Base-by-base conservation (phyloP, 2,113 vertebrate species). In the Candoia aspera region DNA sequence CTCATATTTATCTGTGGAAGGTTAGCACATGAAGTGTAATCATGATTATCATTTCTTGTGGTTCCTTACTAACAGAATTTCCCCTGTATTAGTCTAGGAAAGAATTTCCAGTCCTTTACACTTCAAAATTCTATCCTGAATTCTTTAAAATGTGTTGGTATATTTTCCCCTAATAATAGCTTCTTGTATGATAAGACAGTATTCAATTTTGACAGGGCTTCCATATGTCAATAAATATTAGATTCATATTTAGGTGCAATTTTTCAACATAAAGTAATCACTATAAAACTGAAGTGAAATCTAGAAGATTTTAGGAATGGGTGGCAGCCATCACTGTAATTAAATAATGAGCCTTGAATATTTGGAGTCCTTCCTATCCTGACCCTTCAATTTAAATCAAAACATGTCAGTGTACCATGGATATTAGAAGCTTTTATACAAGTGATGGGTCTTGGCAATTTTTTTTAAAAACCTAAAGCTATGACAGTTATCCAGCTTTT, bases 11-110 rank as follows among this genome's bases (percentile, higher is more conserved):
- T 96, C 95, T 95, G 93, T 97, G 95, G 95, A 97, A 95, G 92
- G 97, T 62, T 97, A 96, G 96, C 96, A 97, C 98, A 97, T 97
- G 97, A 98, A 97, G 96, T 97, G 95, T 96, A 97, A 97, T 98
- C 97, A 97, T 97, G 96, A 97, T 97, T 97, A 97, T 97, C 97
- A 97, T 96, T 94, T 97, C 97, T 97, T 96, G 97, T 90, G 97
- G 97, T 97, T 97, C 96, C 96, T 94, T 62, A 96, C 96, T 97
- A 96, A 98, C 97, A 97, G 97, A 96, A 95, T 97, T 98, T 97
- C 97, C 96, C 97, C 93, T 95, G 90, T 93, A 84, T 97, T 95
- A 95, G 96, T 94, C 96, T 95, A 46, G 94, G 96, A 96, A 94
- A 95, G 96, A 95, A 95, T 96, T 96, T 97, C 91, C 95, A 96